Evolutionary conservation across 1,140 invertebrate genomes (phyloP), one percentile per base, ranked within the genome.

Genomic region (Drosophila teissieri): DNA sequence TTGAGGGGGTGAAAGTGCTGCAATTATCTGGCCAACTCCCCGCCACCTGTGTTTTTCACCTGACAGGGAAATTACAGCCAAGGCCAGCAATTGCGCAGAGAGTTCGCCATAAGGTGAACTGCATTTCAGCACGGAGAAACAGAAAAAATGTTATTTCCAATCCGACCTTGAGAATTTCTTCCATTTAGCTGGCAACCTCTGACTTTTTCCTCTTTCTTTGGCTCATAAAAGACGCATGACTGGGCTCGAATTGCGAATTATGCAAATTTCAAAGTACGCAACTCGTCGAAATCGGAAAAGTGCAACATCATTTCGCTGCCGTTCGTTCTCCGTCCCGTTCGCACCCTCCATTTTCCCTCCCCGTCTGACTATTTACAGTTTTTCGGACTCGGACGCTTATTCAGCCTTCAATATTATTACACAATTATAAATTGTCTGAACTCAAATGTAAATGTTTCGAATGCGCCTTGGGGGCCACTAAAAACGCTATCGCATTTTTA

Each of bases 1-100:
- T 11, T 80, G 70, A 69, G 73, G 73, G 75, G 83, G 83, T 82
- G 84, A 88, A 88, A 88, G 83, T 89, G 60, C 42, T 44, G 62
- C 73, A 55, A 75, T 75, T 75, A 75, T 31, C 60, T 61, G 60
- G 60, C 36, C 39, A 77, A 42, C 68, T 48, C 51, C 73, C 24
- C 31, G 46, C 11, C 19, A 39, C 39, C 44, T 34, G 36, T 15
- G 22, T 14, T 40, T 54, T 45, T n/a, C 22, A 34, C 11, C 24
- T 56, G 56, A 51, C 65, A 60, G 78, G 82, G 64, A 81, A 85
- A 70, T 78, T 61, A 64, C 37, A 52, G 15, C 22, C 72, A 84
- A 84, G 81, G 80, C 49, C 62, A 53, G 73, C 53, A 42, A 65
- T 62, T 48, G 42, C 40, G 34, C 63, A 60, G 49, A 77, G 61